Conservation (phyloP, 2,113 vertebrate genomes). For the Dicerorhinus sumatrensis region DNA sequence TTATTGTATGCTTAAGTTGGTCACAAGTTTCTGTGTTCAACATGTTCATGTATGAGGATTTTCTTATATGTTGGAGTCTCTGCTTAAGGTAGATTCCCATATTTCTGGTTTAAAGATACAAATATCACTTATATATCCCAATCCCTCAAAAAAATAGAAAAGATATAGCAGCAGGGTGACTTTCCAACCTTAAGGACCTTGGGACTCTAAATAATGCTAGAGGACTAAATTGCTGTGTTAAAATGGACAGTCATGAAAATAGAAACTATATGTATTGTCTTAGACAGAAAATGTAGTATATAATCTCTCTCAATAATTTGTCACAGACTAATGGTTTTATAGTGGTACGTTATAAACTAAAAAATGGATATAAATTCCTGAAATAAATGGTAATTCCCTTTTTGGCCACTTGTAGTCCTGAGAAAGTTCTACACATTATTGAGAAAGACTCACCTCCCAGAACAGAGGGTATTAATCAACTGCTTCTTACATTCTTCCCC, state of each 20-base stretch:
- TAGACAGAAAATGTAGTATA: background rate
- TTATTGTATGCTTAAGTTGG: background rate
- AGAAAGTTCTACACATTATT: background rate
- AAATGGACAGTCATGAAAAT: background rate
- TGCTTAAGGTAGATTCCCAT: background rate
- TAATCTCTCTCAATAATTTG: conserved; percentile 12
- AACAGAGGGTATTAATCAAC: conserved; percentile 96
- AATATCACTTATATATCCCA: background rate
- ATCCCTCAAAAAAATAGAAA: background rate
- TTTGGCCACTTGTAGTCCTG: background rate
- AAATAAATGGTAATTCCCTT: background rate
- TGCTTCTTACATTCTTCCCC: conserved; percentile 97
- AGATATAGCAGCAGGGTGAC: background rate
- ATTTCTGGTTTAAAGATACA: conserved; percentile 16
- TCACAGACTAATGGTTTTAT: background rate
- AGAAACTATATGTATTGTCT: background rate
- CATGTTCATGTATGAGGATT: background rate
- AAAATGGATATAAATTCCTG: background rate
- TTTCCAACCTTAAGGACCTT: background rate
- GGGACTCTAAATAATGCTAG: background rate
- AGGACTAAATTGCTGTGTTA: background rate
- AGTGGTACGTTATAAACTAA: background rate
- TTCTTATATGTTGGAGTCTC: background rate
- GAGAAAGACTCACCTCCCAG: conserved; percentile 90
- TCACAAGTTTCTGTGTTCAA: conserved; percentile 3